phyloP scores from a whole-genome alignment of 1,140 invertebrate species.

The Acyrthosiphon pisum region DNA sequence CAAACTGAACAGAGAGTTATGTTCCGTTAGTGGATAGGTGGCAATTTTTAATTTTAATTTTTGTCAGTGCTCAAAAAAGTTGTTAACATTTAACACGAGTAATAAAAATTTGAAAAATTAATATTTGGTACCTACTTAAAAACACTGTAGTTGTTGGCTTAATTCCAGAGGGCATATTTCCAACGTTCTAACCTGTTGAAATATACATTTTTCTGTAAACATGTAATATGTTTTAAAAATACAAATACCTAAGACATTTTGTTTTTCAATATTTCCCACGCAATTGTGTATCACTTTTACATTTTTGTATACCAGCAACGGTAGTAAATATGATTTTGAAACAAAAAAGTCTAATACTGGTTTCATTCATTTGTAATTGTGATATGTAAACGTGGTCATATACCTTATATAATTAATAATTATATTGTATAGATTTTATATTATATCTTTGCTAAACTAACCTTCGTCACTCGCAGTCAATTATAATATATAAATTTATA shows the following conservation, averaged over 20 bases:
- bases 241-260: not conserved
- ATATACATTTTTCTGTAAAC: not conserved
- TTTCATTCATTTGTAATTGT: not conserved
- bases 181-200: constrained; percentile 25
- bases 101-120: not conserved
- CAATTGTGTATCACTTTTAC: not conserved
- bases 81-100: constrained; percentile 12
- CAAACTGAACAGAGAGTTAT: not conserved
- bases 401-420: not conserved
- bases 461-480: too few species aligned
- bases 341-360: not conserved
- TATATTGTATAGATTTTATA: not conserved
- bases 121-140: not conserved
- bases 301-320: not conserved
- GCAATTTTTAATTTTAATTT: not conserved
- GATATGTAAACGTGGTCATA: not conserved
- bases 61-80: not conserved
- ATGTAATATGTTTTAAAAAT: not conserved
- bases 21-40: not conserved
- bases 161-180: constrained; percentile 39
- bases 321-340: not conserved
- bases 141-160: constrained; percentile 11
- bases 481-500: too few species aligned
- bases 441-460: not conserved
- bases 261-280: not conserved